Conservation (phyloP, 2,888 invertebrate species). For the Pristionchus entomophagus region DNA sequence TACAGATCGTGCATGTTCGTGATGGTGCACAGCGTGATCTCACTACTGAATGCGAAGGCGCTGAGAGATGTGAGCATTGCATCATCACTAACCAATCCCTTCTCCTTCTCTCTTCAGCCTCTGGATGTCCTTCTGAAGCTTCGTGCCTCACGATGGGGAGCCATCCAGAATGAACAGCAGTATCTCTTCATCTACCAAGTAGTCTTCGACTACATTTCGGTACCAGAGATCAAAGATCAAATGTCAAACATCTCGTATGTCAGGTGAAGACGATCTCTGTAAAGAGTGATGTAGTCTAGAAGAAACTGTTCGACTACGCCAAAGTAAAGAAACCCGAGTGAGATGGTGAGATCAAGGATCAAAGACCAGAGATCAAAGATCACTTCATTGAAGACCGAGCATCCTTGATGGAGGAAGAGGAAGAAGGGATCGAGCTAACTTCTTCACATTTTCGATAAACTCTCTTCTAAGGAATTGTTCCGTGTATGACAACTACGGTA, state of each 20-base stretch:
- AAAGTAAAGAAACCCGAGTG: background rate
- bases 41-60: slow-evolving; percentile 7
- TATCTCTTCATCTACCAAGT: slow-evolving; percentile 28
- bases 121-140: background rate
- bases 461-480: too few species aligned
- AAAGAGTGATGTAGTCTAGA: slow-evolving; percentile 10
- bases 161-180: slow-evolving; percentile 10
- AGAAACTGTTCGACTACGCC: slow-evolving; percentile 20
- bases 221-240: background rate
- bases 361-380: too few species aligned
- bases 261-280: slow-evolving; percentile 1
- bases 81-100: background rate
- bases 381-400: background rate
- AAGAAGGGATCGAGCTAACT: slow-evolving; percentile 1
- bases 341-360: background rate
- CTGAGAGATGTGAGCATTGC: slow-evolving; percentile 3
- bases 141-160: background rate
- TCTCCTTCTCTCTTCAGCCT: background rate
- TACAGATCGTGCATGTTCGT: slow-evolving; percentile 34
- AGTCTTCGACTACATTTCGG: background rate
- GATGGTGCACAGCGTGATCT: slow-evolving; percentile 16
- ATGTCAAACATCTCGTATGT: too few species aligned
- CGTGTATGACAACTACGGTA: too few species aligned
- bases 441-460: slow-evolving; percentile 31
- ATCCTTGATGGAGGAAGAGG: background rate